These are phyloP conservation scores for Pantherophis alleghaniensis DNA, from an alignment of 2,797 vertebrate genomes.

Conservation along the genomic window DNA sequence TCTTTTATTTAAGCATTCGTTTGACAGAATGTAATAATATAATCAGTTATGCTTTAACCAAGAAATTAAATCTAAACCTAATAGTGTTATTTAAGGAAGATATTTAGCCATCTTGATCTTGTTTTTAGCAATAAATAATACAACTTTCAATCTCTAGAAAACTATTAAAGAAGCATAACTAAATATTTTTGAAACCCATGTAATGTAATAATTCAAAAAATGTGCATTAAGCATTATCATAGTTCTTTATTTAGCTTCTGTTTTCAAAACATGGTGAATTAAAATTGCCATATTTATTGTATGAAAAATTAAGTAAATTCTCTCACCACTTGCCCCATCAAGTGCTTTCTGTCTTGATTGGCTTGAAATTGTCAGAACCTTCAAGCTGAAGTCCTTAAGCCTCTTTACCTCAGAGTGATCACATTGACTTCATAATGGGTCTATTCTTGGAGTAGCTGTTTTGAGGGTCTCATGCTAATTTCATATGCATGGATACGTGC, in stretches of 20 bases:
- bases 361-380: background rate
- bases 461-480: background rate
- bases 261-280: background rate
- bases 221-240: background rate
- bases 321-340: background rate
- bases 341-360: background rate
- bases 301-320: background rate
- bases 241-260: background rate
- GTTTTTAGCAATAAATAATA: conserved; percentile 4
- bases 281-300: background rate
- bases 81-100: background rate
- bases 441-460: conserved; percentile 19
- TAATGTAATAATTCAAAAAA: background rate
- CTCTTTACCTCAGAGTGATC: conserved; percentile 9
- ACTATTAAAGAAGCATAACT: background rate
- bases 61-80: background rate
- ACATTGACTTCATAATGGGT: conserved; percentile 36
- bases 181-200: background rate
- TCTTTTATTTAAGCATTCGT: conserved; percentile 9
- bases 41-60: background rate
- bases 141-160: background rate
- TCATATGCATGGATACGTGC: conserved; percentile 7
- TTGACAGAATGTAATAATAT: conserved; percentile 14
- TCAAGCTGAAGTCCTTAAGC: background rate
- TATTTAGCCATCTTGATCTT: background rate